Evolutionary conservation across 2,797 vertebrate species (phyloP).

Genomic region (Sebastes matsubarae): DNA sequence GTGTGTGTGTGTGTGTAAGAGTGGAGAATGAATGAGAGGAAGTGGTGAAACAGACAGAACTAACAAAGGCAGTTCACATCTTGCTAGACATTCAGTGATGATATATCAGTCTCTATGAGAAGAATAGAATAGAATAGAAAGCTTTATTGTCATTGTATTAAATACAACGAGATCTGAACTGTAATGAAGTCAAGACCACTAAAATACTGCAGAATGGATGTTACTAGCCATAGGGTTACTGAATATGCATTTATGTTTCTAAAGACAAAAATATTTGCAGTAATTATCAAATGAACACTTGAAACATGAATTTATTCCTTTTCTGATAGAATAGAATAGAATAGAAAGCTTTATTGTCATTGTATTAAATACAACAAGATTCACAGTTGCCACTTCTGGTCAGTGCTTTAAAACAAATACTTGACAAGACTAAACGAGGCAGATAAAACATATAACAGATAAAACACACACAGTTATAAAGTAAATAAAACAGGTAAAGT

Average conservation of each 20-base stretch:
- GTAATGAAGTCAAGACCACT: conserved; percentile 3
- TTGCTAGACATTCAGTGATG: background rate
- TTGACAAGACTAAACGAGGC: too few species aligned
- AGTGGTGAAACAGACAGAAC: too few species aligned
- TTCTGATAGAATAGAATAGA: background rate
- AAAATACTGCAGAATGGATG: conserved; percentile 49
- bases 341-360: too few species aligned
- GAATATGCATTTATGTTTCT: conserved; percentile 71
- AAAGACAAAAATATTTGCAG: conserved; percentile 54
- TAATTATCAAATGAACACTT: conserved; percentile 64
- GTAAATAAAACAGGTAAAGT: too few species aligned
- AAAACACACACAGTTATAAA: too few species aligned
- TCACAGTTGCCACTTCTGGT: too few species aligned
- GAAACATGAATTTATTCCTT: conserved; percentile 46
- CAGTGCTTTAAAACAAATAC: too few species aligned
- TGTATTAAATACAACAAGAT: too few species aligned
- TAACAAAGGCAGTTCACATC: background rate
- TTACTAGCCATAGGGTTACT: conserved; percentile 54
- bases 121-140: background rate
- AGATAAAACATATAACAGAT: too few species aligned
- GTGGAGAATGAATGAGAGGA: too few species aligned
- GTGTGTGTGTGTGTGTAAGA: background rate
- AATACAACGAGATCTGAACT: too few species aligned
- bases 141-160: too few species aligned
- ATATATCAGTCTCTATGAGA: background rate